Evolutionary conservation across 2,888 invertebrate genomes (phyloP).

Genomic region (Acleris holmiana): DNA sequence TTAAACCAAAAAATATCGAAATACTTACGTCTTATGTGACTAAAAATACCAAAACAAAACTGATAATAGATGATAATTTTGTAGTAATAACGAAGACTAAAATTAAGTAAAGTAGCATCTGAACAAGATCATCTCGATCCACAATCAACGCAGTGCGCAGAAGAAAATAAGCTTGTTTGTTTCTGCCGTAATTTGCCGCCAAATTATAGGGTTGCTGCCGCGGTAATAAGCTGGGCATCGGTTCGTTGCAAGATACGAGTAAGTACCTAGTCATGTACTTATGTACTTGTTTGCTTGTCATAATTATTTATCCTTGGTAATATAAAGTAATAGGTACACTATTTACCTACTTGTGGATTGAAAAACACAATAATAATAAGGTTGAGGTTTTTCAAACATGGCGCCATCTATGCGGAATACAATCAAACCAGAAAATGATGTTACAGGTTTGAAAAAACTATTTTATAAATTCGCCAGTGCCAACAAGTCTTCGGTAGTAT

Average conservation of each 20-base stretch:
- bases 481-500: conserved; percentile 79
- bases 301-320: not conserved
- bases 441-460: not conserved
- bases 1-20: no score
- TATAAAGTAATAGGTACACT: no score
- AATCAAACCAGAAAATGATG: not conserved
- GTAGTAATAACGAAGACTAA: conserved; percentile 13
- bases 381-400: no score
- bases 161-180: conserved; percentile 52
- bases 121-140: conserved; percentile 41
- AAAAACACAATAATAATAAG: no score
- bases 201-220: conserved; percentile 50
- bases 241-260: conserved; percentile 16
- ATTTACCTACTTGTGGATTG: no score
- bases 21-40: no score
- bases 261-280: not conserved
- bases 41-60: conserved; percentile 11
- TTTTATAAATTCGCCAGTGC: not conserved
- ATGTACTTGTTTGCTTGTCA: conserved; percentile 23
- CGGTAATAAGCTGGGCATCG: conserved; percentile 33
- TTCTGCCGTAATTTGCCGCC: conserved; percentile 50
- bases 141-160: conserved; percentile 46
- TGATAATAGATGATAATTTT: conserved; percentile 26
- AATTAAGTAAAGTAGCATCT: conserved; percentile 23
- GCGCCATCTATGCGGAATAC: conserved; percentile 4